Conservation (phyloP, 2,113 vertebrate genomes). For the Ivindomyrus marchei region DNA sequence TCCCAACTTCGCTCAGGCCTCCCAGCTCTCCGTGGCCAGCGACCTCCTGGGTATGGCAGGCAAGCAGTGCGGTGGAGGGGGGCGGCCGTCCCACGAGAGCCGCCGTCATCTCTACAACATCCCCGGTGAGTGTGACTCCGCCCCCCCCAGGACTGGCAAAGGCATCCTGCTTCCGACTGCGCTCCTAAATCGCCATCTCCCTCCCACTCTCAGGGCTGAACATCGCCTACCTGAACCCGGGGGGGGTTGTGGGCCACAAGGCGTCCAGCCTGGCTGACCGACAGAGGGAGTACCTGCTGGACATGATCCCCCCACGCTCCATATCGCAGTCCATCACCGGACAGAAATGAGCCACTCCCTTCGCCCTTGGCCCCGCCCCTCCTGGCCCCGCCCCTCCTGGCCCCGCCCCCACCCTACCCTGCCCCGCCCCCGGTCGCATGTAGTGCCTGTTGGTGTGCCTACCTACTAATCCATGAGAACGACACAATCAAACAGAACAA, state of each 20-base stretch:
- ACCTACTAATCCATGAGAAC: constrained; percentile 60
- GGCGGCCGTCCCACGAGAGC: constrained; percentile 60
- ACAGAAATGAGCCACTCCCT: constrained; percentile 77
- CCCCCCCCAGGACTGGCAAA: too few relatives aligned
- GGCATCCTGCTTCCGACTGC: background rate
- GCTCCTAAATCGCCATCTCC: background rate
- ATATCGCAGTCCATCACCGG: constrained; percentile 95
- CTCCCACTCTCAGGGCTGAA: constrained; percentile 71
- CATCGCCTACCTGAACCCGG: constrained; percentile 91
- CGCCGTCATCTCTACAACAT: constrained; percentile 69
- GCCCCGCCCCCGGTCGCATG: constrained; percentile 68
- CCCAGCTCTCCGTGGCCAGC: constrained; percentile 86
- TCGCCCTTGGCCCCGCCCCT: constrained; percentile 20
- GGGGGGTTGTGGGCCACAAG: constrained; percentile 85
- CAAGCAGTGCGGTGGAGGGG: constrained; percentile 46
- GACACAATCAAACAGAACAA: constrained; percentile 54
- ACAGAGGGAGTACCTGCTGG: constrained; percentile 93
- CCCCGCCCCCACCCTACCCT: constrained; percentile 29
- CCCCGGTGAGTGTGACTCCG: constrained; percentile 51
- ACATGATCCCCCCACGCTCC: constrained; percentile 96
- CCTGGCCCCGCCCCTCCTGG: constrained; percentile 31
- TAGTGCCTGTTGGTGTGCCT: constrained; percentile 89
- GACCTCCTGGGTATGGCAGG: constrained; percentile 85
- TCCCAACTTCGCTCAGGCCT: constrained; percentile 95
- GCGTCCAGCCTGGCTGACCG: constrained; percentile 87